phyloP scores from a whole-genome alignment of 2,113 vertebrate species.

The Bambusicola thoracicus region DNA sequence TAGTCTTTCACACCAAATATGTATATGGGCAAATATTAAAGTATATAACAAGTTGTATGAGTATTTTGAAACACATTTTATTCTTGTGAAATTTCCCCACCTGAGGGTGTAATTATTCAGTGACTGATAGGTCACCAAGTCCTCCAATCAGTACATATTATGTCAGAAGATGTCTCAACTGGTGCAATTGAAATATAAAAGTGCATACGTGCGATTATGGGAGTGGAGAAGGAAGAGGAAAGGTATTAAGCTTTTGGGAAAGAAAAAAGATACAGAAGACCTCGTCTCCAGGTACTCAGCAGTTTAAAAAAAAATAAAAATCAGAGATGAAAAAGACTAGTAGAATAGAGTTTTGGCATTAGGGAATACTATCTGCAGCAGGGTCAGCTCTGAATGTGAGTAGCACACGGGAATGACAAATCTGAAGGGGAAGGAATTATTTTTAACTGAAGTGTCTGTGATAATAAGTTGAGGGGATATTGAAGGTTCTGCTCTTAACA shows the following conservation, averaged over 20 bases:
- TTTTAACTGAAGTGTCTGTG: background rate
- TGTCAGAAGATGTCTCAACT: conserved; percentile 17
- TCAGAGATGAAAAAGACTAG: background rate
- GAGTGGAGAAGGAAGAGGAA: background rate
- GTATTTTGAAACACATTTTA: background rate
- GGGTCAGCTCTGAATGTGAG: background rate
- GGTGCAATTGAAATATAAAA: conserved; percentile 4
- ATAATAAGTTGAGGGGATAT: background rate
- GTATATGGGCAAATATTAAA: background rate
- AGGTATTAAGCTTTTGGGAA: background rate
- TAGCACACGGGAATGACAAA: background rate
- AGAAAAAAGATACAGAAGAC: background rate
- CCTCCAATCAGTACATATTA: background rate
- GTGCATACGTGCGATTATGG: background rate
- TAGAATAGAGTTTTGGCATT: background rate
- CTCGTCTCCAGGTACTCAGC: background rate
- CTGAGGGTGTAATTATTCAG: background rate
- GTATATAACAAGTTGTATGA: background rate
- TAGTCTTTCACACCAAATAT: background rate
- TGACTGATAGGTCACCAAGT: background rate
- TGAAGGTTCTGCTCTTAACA: background rate
- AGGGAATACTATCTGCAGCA: background rate
- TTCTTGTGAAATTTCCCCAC: background rate
- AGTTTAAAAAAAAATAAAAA: background rate
- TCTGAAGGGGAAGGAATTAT: background rate